These are phyloP conservation scores for Microplitis demolitor DNA, from an alignment of 1,140 invertebrate genomes.

Conservation along the genomic window DNA sequence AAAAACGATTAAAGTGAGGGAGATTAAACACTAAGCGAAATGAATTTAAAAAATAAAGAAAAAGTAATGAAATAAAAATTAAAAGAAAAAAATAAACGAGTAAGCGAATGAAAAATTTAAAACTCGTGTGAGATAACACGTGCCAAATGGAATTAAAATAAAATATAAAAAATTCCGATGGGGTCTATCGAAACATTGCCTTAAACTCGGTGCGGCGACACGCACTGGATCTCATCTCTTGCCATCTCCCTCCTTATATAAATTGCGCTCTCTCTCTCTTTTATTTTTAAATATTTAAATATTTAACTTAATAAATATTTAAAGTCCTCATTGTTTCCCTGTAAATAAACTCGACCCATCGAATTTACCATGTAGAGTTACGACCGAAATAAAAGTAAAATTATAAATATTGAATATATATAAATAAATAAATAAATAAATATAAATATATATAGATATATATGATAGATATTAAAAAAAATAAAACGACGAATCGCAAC, in stretches of 20 bases:
- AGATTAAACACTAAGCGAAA: neutral
- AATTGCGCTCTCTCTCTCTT: neutral
- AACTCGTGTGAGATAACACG: conserved; percentile 17
- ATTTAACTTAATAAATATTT: too few species aligned
- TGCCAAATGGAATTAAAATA: conserved; percentile 14
- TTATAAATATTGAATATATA: neutral
- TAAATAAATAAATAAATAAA: conserved; percentile 33
- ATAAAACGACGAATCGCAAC: conserved; percentile 1
- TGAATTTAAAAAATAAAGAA: neutral
- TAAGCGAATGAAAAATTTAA: neutral
- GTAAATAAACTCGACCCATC: conserved; percentile 22
- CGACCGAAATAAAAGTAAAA: neutral
- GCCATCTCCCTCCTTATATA: neutral
- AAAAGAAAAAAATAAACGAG: neutral
- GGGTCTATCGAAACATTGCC: conserved; percentile 53
- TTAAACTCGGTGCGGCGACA: conserved; percentile 39
- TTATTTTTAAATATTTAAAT: neutral
- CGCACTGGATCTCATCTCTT: conserved; percentile 2
- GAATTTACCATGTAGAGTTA: conserved; percentile 16
- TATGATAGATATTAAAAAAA: neutral
- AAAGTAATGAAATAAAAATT: neutral
- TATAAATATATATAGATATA: conserved; percentile 36
- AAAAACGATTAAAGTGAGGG: conserved; percentile 1
- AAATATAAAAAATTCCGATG: conserved; percentile 13
- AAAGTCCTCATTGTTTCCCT: neutral